These are phyloP conservation scores for Paguma larvata DNA, from an alignment of 2,797 vertebrate genomes.

Conservation along the genomic window DNA sequence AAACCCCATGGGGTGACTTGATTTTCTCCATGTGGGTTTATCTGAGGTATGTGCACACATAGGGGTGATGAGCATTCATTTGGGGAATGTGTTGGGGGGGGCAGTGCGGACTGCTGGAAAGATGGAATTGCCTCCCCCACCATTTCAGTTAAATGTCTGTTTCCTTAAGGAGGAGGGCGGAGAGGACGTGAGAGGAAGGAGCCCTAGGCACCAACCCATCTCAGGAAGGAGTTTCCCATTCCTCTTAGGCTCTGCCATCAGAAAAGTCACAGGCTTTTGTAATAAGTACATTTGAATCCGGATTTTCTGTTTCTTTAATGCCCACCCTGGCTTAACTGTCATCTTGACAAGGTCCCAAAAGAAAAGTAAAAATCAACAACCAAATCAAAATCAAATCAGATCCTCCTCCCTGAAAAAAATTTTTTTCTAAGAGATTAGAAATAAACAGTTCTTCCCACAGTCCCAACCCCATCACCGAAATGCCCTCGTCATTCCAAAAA, in stretches of 20 bases:
- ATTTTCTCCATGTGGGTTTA: not conserved
- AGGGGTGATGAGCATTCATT: not conserved
- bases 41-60: not conserved
- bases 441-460: not conserved
- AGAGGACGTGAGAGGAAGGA: not conserved
- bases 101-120: not conserved
- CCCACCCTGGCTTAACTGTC: not conserved
- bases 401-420: not conserved
- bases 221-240: not conserved
- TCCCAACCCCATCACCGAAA: not conserved
- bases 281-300: not conserved
- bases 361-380: not conserved
- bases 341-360: not conserved
- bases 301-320: not conserved
- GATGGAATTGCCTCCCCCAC: fast-evolving
- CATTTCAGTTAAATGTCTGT: not conserved
- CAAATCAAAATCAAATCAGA: not conserved
- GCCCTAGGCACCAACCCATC: not conserved
- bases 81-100: not conserved
- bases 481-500: not conserved
- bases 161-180: not conserved
- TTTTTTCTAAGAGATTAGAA: not conserved
- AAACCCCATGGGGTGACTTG: not conserved
- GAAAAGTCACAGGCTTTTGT: not conserved
- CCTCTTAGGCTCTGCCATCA: not conserved